These are phyloP conservation scores for Eristalis arbustorum DNA, from an alignment of 2,888 invertebrate species.

Conservation along the genomic window DNA sequence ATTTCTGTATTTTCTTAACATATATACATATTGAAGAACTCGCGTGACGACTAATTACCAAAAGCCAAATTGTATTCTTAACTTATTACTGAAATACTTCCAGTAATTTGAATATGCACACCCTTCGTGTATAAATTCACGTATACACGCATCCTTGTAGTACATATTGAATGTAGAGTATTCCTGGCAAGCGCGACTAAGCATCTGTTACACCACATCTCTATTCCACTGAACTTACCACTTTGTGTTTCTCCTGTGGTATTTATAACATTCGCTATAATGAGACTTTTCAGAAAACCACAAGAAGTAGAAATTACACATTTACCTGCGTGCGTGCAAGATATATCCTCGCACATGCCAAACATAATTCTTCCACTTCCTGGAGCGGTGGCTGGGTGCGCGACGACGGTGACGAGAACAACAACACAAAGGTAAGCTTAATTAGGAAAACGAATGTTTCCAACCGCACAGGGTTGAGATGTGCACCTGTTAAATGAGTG, in stretches of 20 bases:
- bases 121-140: neutral
- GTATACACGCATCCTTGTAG: neutral
- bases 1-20: too few relatives aligned
- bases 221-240: slow-evolving; percentile 34
- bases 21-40: neutral
- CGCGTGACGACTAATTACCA: neutral
- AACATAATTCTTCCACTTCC: slow-evolving; percentile 42
- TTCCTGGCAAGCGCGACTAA: neutral
- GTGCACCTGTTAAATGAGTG: slow-evolving; percentile 47
- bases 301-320: slow-evolving; percentile 45
- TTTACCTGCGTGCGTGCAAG: slow-evolving; percentile 41
- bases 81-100: neutral
- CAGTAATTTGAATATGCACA: neutral
- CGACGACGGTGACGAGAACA: neutral
- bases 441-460: slow-evolving; percentile 55
- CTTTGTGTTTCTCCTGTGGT: slow-evolving; percentile 34
- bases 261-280: slow-evolving; percentile 42
- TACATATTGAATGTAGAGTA: slow-evolving; percentile 26
- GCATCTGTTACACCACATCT: slow-evolving; percentile 29
- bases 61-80: slow-evolving; percentile 11
- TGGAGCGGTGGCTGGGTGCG: neutral
- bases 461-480: slow-evolving; percentile 21
- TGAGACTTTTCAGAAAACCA: slow-evolving; percentile 41
- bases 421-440: slow-evolving; percentile 36
- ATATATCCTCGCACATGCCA: slow-evolving; percentile 46